These are phyloP conservation scores for Ophioninae sp. DNA, from an alignment of 2,888 invertebrate species.

Conservation along the genomic window DNA sequence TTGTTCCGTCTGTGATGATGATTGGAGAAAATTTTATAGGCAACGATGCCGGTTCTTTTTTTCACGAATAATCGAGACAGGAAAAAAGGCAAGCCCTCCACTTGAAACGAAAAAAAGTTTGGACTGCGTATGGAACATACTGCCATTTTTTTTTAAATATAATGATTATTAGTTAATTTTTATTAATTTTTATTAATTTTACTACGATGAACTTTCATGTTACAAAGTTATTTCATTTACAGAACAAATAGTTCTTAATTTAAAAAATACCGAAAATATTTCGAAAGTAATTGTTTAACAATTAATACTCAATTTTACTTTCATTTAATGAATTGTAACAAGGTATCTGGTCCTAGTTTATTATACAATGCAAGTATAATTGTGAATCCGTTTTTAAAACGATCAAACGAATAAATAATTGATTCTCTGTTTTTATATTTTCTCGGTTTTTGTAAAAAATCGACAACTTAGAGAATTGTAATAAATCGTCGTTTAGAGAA, in stretches of 20 bases:
- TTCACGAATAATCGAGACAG: background rate
- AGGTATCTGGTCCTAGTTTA: no score
- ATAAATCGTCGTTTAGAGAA: background rate
- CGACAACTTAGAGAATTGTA: background rate
- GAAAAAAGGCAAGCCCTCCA: background rate
- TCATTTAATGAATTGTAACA: no score
- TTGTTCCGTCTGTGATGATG: background rate
- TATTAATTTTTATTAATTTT: no score
- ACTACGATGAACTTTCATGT: no score
- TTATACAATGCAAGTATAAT: background rate
- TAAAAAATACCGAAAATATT: no score
- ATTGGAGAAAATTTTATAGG: background rate
- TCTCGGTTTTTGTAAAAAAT: background rate
- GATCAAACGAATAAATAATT: background rate
- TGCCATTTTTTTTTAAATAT: no score
- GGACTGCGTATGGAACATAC: background rate
- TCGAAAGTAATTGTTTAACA: no score
- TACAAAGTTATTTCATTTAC: no score
- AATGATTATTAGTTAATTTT: no score
- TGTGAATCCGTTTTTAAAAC: background rate
- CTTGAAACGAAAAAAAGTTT: no score
- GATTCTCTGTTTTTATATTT: background rate
- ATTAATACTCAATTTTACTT: no score
- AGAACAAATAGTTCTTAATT: no score
- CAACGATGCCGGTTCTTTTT: background rate